These are phyloP conservation scores for Colaptes auratus DNA, from an alignment of 2,113 vertebrate genomes.

Conservation along the genomic window DNA sequence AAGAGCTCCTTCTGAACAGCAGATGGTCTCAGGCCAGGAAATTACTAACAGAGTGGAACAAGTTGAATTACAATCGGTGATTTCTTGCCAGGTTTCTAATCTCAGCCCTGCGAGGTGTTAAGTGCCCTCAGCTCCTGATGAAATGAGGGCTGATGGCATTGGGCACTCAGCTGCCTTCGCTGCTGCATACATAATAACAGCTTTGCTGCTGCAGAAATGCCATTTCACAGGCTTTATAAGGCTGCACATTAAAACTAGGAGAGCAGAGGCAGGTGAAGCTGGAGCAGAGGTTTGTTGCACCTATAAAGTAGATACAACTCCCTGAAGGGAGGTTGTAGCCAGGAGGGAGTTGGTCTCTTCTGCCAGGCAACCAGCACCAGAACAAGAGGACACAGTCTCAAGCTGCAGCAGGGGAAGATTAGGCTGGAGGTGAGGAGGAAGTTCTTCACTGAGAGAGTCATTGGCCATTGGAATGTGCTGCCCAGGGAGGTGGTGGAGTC, in stretches of 20 bases:
- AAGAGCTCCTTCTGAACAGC: slow-evolving; percentile 13
- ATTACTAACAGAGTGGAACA: slow-evolving; percentile 21
- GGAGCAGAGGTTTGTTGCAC: neutral
- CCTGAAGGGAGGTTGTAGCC: too few species aligned
- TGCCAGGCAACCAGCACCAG: too few species aligned
- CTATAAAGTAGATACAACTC: neutral
- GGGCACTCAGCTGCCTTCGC: neutral
- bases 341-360: too few species aligned
- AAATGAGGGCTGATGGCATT: slow-evolving; percentile 7
- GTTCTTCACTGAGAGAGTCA: too few species aligned
- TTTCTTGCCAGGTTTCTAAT: slow-evolving; percentile 21
- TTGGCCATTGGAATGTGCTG: too few species aligned
- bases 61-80: neutral
- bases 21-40: slow-evolving; percentile 32
- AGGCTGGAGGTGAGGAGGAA: too few species aligned
- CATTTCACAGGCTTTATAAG: neutral
- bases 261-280: neutral
- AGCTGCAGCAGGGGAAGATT: too few species aligned
- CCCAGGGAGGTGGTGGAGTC: too few species aligned
- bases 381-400: too few species aligned
- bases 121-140: slow-evolving; percentile 23
- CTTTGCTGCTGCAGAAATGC: neutral
- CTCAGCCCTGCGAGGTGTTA: slow-evolving; percentile 1
- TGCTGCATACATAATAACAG: neutral
- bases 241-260: neutral